Percentiles rank a stretch among this genome's conserved stretches.
These are phyloP conservation scores for Trichomycterus rosablanca DNA, from an alignment of 2,113 vertebrate genomes.

Conservation along the genomic window DNA sequence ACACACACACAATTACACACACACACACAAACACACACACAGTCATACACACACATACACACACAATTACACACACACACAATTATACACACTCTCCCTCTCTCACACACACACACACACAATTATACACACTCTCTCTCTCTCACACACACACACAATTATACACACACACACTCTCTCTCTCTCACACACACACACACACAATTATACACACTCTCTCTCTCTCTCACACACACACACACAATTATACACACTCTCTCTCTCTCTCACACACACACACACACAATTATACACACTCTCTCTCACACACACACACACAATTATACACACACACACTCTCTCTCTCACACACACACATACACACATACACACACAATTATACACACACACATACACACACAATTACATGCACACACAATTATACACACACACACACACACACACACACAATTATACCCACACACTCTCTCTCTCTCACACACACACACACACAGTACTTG, in stretches of 20 bases:
- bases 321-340: background rate
- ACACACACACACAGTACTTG: slow-evolving; percentile 55
- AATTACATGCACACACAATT: background rate
- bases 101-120: too few species aligned
- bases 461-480: background rate
- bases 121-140: too few species aligned
- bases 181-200: background rate
- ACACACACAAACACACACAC: too few species aligned
- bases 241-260: too few species aligned
- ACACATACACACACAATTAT: background rate
- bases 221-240: background rate
- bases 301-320: background rate
- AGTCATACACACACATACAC: too few species aligned
- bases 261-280: too few species aligned
- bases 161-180: background rate
- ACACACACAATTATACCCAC: background rate
- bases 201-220: background rate
- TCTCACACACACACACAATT: background rate
- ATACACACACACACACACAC: background rate
- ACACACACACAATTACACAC: too few species aligned
- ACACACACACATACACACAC: background rate
- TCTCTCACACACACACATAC: background rate
- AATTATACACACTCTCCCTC: too few species aligned
- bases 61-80: too few species aligned
- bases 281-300: background rate